Evolutionary conservation across 2,113 vertebrate species (phyloP), one percentile per base, ranked within the genome.

Genomic region (Sebastes schlegelii): DNA sequence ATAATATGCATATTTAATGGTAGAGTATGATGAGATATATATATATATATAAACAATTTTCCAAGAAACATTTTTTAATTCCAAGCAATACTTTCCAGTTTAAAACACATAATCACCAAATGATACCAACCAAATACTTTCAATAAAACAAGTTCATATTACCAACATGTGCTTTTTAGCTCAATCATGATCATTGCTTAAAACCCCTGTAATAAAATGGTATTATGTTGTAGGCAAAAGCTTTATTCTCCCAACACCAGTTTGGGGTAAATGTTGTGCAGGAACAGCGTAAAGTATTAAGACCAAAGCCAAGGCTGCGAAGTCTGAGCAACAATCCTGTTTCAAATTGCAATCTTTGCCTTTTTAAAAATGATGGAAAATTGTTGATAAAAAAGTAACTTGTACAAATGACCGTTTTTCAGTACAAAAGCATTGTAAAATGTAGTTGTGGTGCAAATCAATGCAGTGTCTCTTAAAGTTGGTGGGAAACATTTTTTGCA

Each of bases 351-450:
- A 77, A 73, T 86, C 91, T 94, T 90, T 95, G 94, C 87, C 86
- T 69, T 91, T 92, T 91, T 92, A 94, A 91, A 92, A 92, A 96
- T 92, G 91, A 96, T 89, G 88, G 77, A 95, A 95, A 92, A 95
- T 95, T 95, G 94, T 95, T 95, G 96, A 96, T 95, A 90, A 83
- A 95, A 96, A 92, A 89, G 90, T 94, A 91, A 92, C 83, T 96
- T 96, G 95, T 93, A 94, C 92, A 95, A 96, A 95, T 94, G 91
- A 93, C 83, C 58, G 51, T 86, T 92, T 26, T 88, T 94, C 90
- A 92, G 94, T 96, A 97, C 96, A 97, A 98, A 97, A 94, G 76
- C 93, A 34, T 93, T 95, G 95, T 92, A 96, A 95, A 94, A 96
- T 95, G 96, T 94, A 95, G 89, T 93, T 89, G 92, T 92, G 95